Evolutionary conservation across 2,113 vertebrate species (phyloP).

Genomic region (Macheiramphus alcinus): DNA sequence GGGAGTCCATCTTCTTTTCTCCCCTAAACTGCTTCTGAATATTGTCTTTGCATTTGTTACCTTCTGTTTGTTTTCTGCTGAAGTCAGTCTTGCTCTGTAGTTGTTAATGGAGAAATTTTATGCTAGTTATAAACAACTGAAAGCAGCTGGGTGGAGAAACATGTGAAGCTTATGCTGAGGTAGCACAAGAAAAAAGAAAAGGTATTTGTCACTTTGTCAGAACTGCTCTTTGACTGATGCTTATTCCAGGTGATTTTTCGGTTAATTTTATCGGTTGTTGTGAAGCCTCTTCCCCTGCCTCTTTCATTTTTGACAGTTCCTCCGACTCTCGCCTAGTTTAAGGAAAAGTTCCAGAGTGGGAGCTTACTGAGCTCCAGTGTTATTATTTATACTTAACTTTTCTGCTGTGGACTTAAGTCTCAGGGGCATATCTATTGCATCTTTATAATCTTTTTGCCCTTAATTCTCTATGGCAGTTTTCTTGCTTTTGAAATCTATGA

Average conservation of each 20-base stretch:
- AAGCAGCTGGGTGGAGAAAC: not conserved
- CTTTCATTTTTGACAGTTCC: not conserved
- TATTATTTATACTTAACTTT: not conserved
- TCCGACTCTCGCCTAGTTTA: not conserved
- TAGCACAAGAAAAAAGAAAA: not conserved
- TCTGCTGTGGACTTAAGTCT: not conserved
- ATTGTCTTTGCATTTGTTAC: not conserved
- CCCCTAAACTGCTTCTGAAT: not conserved
- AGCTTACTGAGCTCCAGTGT: not conserved
- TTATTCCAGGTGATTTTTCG: not conserved
- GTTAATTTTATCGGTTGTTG: not conserved
- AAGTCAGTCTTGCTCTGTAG: not conserved
- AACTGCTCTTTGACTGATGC: not conserved
- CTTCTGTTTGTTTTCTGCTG: not conserved
- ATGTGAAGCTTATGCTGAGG: not conserved
- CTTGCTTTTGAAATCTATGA: not conserved
- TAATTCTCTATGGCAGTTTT: not conserved
- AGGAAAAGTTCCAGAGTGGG: not conserved
- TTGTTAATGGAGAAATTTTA: not conserved
- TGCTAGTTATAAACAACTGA: not conserved
- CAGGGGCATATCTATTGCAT: not conserved
- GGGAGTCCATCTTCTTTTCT: not conserved
- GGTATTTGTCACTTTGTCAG: not conserved
- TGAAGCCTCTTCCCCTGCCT: not conserved
- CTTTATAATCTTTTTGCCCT: not conserved